Base-by-base conservation (phyloP, 1,140 invertebrate genomes). In the Penaeus indicus region DNA sequence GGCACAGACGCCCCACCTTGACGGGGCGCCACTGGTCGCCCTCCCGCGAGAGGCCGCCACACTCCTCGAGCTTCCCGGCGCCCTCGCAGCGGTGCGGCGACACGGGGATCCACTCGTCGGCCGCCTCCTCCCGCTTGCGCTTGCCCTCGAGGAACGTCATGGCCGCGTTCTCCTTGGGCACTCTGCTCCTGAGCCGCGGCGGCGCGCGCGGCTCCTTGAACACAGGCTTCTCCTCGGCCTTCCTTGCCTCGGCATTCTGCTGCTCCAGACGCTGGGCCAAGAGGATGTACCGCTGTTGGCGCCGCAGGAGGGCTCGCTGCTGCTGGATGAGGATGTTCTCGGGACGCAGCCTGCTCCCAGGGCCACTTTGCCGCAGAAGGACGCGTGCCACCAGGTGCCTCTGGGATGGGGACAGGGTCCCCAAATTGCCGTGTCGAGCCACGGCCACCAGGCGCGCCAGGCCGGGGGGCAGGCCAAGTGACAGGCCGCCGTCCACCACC, bases 311-410 rank as follows among this genome's bases (percentile, higher is more conserved):
- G 10, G 47, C 79, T 27, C 21, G 22, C 54, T 47, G n/a, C n/a
- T 27, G 79, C 60, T 62, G 19, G 3, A 81, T 22, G 8, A 60
- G 25, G 16, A 38, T 78, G 25, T 47, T 47, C 47, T 47, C 47
- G 7, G 47, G 47, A 7, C 11, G 47, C 47, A 10, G 47, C 11
- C 47, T 47, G 47, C 47, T 47, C 47, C 25, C 25, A 42, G 38
- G 25, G 18, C 21, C 25, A 25, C 25, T 11, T 16, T 38, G 11
- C 7, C 25, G 60, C 19, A 62, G 27, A 18, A 64, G 32, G 25
- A 83, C 22, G 0, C 80, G 80, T 21, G 80, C 80, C 80, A 83
- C 21, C 21, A 83, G 27, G 19, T 83, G 80, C 38, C 79, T 61
- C 32, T 83, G 80, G 25, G 60, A 13, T 16, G 80, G 61, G 25